Conservation (phyloP, 2,888 invertebrate species). For the Hypomecis atomaria region DNA sequence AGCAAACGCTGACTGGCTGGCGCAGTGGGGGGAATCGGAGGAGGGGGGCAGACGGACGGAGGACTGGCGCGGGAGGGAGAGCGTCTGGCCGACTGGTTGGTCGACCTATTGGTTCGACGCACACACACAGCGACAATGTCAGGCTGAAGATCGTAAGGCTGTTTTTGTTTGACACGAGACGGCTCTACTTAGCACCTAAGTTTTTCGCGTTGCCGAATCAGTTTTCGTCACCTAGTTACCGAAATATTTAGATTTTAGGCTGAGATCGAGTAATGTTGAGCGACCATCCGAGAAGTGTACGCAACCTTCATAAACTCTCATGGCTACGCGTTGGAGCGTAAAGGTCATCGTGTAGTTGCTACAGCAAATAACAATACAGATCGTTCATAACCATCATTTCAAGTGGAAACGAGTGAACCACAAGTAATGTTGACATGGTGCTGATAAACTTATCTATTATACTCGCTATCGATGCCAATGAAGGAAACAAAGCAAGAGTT, state of each 20-base stretch:
- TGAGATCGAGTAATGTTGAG: slow-evolving; percentile 29
- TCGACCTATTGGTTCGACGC: slow-evolving; percentile 80
- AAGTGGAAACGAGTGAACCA: slow-evolving; percentile 45
- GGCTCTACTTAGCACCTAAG: slow-evolving; percentile 27
- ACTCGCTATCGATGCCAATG: slow-evolving; percentile 43
- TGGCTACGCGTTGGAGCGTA: slow-evolving; percentile 74
- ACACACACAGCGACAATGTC: slow-evolving; percentile 70
- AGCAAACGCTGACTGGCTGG: slow-evolving; percentile 76
- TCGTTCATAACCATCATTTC: slow-evolving; percentile 49
- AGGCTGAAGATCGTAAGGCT: slow-evolving; percentile 70
- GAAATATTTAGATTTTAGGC: slow-evolving; percentile 9
- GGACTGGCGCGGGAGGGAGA: slow-evolving; percentile 77
- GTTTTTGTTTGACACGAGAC: slow-evolving; percentile 65
- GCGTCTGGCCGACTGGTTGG: slow-evolving; percentile 82
- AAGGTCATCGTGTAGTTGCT: slow-evolving; percentile 71
- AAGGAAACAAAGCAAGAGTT: slow-evolving; percentile 35
- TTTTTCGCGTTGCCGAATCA: slow-evolving; percentile 24
- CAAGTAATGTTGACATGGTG: slow-evolving; percentile 40
- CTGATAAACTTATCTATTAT: slow-evolving; percentile 46
- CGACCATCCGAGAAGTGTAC: slow-evolving; percentile 59
- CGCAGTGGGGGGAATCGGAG: slow-evolving; percentile 65
- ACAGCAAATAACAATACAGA: slow-evolving; percentile 61
- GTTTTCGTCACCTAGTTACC: slow-evolving; percentile 9
- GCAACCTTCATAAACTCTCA: slow-evolving; percentile 77
- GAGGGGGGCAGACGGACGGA: slow-evolving; percentile 65